phyloP scores from a whole-genome alignment of 1,140 invertebrate species.

The Lepidurus couesii region DNA sequence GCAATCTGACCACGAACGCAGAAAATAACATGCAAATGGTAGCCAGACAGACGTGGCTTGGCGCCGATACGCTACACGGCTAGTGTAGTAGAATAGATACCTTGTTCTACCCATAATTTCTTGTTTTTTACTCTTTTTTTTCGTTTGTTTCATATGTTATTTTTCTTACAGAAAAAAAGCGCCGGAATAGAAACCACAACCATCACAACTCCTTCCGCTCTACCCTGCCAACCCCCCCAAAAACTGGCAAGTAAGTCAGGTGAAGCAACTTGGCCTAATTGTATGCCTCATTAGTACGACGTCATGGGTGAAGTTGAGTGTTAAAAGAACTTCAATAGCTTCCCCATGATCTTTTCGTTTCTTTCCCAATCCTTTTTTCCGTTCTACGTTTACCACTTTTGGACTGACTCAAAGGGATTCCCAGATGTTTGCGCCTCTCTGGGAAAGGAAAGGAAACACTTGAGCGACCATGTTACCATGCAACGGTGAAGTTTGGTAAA shows the following conservation, averaged over 20 bases:
- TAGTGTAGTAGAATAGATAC: constrained; percentile 2
- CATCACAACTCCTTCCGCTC: background rate
- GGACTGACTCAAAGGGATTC: background rate
- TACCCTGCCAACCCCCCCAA: background rate
- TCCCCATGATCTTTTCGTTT: background rate
- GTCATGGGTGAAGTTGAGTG: background rate
- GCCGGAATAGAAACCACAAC: background rate
- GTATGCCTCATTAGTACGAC: constrained; percentile 4
- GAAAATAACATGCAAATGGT: constrained; percentile 11
- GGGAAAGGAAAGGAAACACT: background rate
- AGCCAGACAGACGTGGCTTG: constrained; percentile 10
- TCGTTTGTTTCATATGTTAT: background rate
- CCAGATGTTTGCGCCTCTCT: constrained; percentile 17
- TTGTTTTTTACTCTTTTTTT: background rate
- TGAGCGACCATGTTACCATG: background rate
- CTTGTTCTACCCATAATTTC: background rate
- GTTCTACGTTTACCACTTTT: constrained; percentile 1
- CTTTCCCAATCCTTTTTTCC: background rate
- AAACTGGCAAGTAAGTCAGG: background rate
- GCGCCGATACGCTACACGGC: constrained; percentile 13
- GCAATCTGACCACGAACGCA: constrained; percentile 5
- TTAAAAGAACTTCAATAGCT: background rate
- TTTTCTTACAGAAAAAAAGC: background rate
- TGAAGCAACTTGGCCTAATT: constrained; percentile 19
- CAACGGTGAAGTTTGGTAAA: background rate